Percentiles rank a stretch among this genome's conserved stretches.
These are phyloP conservation scores for Ephydatia muelleri DNA, from an alignment of 37 sponge, comb jelly and placozoan species.

Conservation along the genomic window DNA sequence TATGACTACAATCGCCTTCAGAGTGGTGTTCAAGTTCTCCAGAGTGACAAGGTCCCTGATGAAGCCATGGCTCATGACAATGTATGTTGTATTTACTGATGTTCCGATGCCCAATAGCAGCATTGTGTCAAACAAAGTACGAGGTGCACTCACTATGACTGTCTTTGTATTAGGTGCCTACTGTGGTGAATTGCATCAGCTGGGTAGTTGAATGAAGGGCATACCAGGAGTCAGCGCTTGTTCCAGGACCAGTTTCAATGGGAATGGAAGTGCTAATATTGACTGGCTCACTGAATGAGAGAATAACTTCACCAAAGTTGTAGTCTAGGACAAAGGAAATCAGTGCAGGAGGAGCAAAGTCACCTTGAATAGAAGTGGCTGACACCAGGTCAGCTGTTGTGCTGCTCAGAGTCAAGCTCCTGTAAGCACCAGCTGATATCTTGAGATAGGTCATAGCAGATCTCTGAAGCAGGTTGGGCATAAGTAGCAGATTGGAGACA, in stretches of 20 bases:
- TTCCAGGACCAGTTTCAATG: not conserved
- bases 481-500: constrained; percentile 28
- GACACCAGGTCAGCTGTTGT: constrained; percentile 5
- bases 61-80: constrained; percentile 63
- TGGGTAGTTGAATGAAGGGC: not conserved
- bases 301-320: constrained; percentile 31
- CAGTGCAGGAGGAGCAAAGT: constrained; percentile 68
- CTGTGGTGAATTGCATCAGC: not conserved
- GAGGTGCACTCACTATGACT: not conserved
- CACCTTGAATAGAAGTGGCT: constrained; percentile 47
- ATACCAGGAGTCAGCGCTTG: not conserved
- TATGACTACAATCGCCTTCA: constrained; percentile 30
- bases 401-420: constrained; percentile 27
- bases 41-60: constrained; percentile 59
- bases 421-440: constrained; percentile 45
- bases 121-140: constrained; percentile 32
- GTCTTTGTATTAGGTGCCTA: not conserved
- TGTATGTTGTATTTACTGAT: constrained; percentile 43
- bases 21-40: constrained; percentile 5
- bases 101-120: constrained; percentile 45
- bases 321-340: constrained; percentile 63
- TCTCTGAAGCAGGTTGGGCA: constrained; percentile 40
- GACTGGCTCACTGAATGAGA: constrained; percentile 82
- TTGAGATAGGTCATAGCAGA: constrained; percentile 55
- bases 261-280: constrained; percentile 37